phyloP scores from a whole-genome alignment of 2,113 vertebrate genomes.

The Chionodraco myersi region DNA sequence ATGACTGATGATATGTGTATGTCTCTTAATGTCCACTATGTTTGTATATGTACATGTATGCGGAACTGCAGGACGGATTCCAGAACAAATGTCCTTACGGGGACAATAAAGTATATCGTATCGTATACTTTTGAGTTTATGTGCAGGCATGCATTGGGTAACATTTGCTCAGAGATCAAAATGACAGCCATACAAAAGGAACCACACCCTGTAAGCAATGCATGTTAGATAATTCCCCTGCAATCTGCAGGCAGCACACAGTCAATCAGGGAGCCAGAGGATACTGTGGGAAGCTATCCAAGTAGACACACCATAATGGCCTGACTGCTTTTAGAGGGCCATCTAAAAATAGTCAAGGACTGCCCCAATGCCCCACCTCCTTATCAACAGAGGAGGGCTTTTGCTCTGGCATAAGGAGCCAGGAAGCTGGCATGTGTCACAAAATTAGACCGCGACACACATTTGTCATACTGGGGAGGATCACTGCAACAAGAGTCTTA shows the following conservation, averaged over 20 bases:
- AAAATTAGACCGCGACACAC: constrained; percentile 65
- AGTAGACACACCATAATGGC: constrained; percentile 73
- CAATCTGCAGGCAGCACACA: constrained; percentile 32
- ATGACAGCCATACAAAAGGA: constrained; percentile 12
- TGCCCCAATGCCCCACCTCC: constrained; percentile 75
- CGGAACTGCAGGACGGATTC: too few relatives aligned
- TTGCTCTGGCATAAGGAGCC: constrained; percentile 49
- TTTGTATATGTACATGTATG: too few relatives aligned
- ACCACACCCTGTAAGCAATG: constrained; percentile 23
- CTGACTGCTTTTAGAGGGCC: constrained; percentile 66
- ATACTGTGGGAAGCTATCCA: constrained; percentile 57
- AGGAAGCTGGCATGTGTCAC: constrained; percentile 56
- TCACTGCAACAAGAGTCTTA: constrained; percentile 6
- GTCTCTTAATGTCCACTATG: too few relatives aligned
- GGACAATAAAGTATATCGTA: too few relatives aligned
- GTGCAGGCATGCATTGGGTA: not conserved
- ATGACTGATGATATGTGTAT: too few relatives aligned
- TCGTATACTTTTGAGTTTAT: not conserved
- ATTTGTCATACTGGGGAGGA: not conserved
- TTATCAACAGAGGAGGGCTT: constrained; percentile 70
- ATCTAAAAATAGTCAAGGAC: constrained; percentile 83
- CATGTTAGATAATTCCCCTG: constrained; percentile 27
- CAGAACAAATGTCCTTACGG: too few relatives aligned
- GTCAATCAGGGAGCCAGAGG: constrained; percentile 40
- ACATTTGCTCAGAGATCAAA: constrained; percentile 5